Percentiles rank a stretch among this genome's conserved stretches.
These are phyloP conservation scores for Argopecten irradians DNA, from an alignment of 1,140 invertebrate species.

Conservation along the genomic window DNA sequence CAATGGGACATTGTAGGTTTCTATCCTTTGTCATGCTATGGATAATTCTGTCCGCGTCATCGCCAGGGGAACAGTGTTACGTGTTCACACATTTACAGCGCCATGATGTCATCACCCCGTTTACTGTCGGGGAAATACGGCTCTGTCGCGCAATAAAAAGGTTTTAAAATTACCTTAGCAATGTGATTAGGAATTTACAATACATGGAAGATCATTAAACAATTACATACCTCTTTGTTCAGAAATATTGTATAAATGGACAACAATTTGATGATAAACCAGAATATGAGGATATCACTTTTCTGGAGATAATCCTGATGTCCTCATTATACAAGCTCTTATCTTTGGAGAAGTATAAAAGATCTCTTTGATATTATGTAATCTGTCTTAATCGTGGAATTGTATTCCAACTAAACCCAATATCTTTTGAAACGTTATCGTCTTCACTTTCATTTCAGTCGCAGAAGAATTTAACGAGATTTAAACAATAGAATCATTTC, in stretches of 20 bases:
- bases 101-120: background rate
- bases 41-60: background rate
- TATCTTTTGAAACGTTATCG: background rate
- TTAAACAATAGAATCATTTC: background rate
- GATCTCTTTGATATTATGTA: background rate
- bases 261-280: background rate
- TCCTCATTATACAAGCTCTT: background rate
- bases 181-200: background rate
- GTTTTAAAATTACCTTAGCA: background rate
- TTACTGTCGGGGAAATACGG: background rate
- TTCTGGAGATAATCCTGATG: background rate
- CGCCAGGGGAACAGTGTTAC: background rate
- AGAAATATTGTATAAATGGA: background rate
- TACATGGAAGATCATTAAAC: background rate
- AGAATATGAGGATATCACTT: background rate
- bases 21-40: constrained; percentile 15
- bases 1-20: background rate
- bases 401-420: background rate
- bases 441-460: background rate
- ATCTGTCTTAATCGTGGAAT: background rate
- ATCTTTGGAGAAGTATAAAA: background rate
- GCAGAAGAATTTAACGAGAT: background rate
- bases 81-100: background rate
- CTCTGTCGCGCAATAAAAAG: background rate
- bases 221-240: background rate